Evolutionary conservation across 2,797 vertebrate species (phyloP), one percentile per base, ranked within the genome.

Genomic region (Eulemur albifrons): DNA sequence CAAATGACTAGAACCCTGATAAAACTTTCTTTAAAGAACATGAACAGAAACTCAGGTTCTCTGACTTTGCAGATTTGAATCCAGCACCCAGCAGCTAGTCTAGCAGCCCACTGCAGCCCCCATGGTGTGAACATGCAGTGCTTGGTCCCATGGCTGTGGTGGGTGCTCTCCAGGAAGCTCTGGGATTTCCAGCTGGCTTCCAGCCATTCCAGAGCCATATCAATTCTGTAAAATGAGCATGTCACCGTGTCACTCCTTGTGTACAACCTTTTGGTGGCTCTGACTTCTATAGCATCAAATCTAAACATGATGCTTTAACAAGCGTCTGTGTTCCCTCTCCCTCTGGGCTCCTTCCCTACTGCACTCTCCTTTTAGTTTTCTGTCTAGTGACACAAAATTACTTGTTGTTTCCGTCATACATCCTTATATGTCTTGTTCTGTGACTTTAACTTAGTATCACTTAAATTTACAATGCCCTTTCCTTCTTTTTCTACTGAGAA

Each of bases 21-120:
- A 11, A 94, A 94, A 76, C 4, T 13, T 90, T 79, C 91, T 63
- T 96, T 84, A 76, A 95, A 88, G 63, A 88, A 25, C 38, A 75
- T 32, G 61, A 73, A 75, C 10, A 77, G 63, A 96, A 30, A 61
- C 86, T 67, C 38, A 38, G n/a, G 81, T 2, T 52, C 15, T 27
- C 48, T 92, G 73, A 69, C 45, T 73, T 80, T 94, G 32, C 40
- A 94, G 57, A 80, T 72, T 65, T 97, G 65, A 54, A 70, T 94
- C 17, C 35, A 83, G 23, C 0, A 50, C 67, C 35, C 27, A 50
- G 12, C 13, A 54, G 23, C n/a, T n/a, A 13, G 45, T n/a, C 50
- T 80, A 82, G n/a, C 32, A 75, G 77, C 21, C 40, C 45, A 52
- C 77, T 85, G 11, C 7, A 93, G 18, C 27, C 15, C 3, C 50